Conservation (phyloP, 64 coral and sea anemone species). For the Exaiptasia diaphana region DNA sequence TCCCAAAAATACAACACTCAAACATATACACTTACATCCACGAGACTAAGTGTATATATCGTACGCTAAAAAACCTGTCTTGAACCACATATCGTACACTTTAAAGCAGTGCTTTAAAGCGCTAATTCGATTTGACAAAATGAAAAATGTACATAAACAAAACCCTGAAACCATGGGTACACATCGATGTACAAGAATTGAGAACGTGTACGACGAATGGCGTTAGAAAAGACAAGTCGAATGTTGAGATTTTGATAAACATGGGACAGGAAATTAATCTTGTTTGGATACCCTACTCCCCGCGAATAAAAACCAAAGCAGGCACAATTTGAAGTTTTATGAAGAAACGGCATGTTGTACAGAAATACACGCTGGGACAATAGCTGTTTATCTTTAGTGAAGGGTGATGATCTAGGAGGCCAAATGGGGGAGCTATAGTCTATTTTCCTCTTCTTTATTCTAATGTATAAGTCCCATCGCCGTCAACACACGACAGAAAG, state of each 20-base stretch:
- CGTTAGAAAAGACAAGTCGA: no score
- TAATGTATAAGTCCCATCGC: background rate
- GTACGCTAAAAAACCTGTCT: no score
- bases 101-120: no score
- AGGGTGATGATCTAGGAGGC: background rate
- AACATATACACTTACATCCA: no score
- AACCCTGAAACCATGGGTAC: no score
- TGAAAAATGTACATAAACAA: no score
- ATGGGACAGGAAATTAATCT: background rate
- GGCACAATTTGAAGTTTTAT: conserved; percentile 15
- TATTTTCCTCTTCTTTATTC: background rate
- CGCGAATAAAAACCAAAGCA: background rate
- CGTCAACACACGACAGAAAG: background rate
- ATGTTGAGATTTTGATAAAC: background rate
- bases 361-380: conserved; percentile 10
- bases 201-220: no score
- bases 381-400: conserved; percentile 14
- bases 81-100: no score
- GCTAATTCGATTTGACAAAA: no score
- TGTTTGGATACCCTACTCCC: conserved; percentile 1
- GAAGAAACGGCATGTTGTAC: background rate
- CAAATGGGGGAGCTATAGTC: background rate
- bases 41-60: no score
- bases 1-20: no score
- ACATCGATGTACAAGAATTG: no score